Base-by-base conservation (phyloP, 30 jellyfish, hydroid and myxozoan genomes). In the Hydractinia symbiolongicarpus region DNA sequence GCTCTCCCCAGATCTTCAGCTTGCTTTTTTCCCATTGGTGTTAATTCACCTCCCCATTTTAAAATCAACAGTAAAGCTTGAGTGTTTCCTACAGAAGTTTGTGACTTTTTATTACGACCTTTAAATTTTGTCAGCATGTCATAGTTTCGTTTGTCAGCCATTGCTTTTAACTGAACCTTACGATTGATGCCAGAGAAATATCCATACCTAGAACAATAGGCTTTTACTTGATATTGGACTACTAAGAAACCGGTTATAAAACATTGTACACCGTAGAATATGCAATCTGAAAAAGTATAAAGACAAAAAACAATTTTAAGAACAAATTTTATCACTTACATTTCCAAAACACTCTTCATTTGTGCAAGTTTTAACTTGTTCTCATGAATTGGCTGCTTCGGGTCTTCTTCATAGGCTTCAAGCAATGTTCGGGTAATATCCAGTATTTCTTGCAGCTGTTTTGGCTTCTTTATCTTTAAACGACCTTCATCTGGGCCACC, bases 1-100 rank as follows among this genome's bases (percentile, higher is more conserved):
- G 95, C 96, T 61, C 91, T 76, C 44, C 98, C 98, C 17, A 93
- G 86, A 66, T 88, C 98, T 53, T 93, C 98, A 14, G 98, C 96
- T 78, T 93, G 96, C 54, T 82, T 83, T 82, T 84, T 86, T 20
- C 98, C 98, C 96, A 87, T 88, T 10, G 96, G 95, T 52, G 98
- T 93, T 77, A 93, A 76, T 76, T 93, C 98, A 4, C 98, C 98
- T 50, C 98, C 98, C 98, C 98, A 93, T 68, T 93, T 93, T 62
- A 93, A 56, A 67, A 93, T 88, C 72, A 93, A 78, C 74, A 93
- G 72, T 79, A 93, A 72, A 60, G 96, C 89, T 66, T 86, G 78
- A 21, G 81, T 30, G 15, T 73, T 53, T 62, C 78, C 95, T 10
- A 58, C 92, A 30, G 93, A 84, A 44, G 95, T 84, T 6, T 78